Conservation (phyloP, 2,797 vertebrate species). For the Microctenopoma stevenorrisi region DNA sequence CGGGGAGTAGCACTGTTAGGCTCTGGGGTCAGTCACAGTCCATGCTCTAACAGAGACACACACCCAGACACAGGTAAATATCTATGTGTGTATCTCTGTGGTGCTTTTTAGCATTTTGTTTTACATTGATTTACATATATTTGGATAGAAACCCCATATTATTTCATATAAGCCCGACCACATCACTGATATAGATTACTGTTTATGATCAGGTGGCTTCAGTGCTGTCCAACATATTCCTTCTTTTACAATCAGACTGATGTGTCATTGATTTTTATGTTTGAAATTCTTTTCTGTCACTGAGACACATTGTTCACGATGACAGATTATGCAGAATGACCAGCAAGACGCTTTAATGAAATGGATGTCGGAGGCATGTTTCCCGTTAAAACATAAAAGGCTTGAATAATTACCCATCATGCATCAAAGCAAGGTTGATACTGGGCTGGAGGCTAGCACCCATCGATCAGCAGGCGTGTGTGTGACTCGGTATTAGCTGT, state of each 20-base stretch:
- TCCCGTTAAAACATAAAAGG: constrained; percentile 28
- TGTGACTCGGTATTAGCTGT: constrained; percentile 12
- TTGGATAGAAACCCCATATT: too few relatives aligned
- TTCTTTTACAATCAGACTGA: constrained; percentile 41
- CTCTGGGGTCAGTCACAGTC: too few relatives aligned
- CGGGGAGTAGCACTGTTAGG: too few relatives aligned
- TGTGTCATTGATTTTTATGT: constrained; percentile 24
- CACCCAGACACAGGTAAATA: too few relatives aligned
- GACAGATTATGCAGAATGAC: constrained; percentile 36
- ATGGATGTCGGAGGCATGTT: constrained; percentile 39
- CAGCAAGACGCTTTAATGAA: constrained; percentile 23
- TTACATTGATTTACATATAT: too few relatives aligned
- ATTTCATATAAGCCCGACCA: too few relatives aligned
- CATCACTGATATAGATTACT: not conserved
- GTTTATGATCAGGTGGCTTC: constrained; percentile 24
- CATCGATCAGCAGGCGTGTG: constrained; percentile 39
- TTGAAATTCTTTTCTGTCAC: not conserved
- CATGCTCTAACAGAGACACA: too few relatives aligned
- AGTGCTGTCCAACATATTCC: constrained; percentile 3
- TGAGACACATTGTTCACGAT: constrained; percentile 24
- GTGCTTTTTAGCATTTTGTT: too few relatives aligned
- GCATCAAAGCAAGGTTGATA: constrained; percentile 33
- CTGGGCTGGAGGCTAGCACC: constrained; percentile 21
- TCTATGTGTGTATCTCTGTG: too few relatives aligned
- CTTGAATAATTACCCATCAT: constrained; percentile 44